Conservation (phyloP, 2,888 invertebrate species). For the Watsonalla binaria region DNA sequence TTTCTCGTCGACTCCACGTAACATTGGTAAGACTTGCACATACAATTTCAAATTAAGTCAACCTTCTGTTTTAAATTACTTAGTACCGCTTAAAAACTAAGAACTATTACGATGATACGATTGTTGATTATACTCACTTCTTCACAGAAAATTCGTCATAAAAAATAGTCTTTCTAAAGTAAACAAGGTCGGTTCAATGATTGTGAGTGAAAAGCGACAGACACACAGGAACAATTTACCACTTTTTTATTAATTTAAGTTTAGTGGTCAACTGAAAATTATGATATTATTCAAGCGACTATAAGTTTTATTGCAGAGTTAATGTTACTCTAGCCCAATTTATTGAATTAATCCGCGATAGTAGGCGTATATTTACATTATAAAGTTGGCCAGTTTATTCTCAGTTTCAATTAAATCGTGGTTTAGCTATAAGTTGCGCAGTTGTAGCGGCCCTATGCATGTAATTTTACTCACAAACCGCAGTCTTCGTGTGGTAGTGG, state of each 20-base stretch:
- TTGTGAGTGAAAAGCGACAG: no score
- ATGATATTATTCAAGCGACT: no score
- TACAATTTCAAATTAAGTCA: background rate
- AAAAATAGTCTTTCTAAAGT: no score
- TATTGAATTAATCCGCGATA: slow-evolving; percentile 10
- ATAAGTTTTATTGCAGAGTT: background rate
- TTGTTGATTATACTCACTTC: no score
- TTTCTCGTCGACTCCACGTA: background rate
- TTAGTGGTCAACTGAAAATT: no score
- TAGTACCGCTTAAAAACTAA: no score
- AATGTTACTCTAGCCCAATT: background rate
- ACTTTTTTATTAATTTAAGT: no score
- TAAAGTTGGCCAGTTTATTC: slow-evolving; percentile 47
- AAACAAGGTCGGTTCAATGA: no score
- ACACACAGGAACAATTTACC: no score
- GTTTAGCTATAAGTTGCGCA: slow-evolving; percentile 60
- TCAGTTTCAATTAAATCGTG: slow-evolving; percentile 67
- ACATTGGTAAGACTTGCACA: background rate
- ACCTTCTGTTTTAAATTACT: no score
- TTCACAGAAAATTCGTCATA: no score
- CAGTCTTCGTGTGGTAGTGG: slow-evolving; percentile 56
- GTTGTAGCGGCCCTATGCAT: slow-evolving; percentile 66
- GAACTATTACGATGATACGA: no score
- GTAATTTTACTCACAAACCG: slow-evolving; percentile 72
- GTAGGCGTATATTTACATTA: slow-evolving; percentile 33